Percentiles rank a stretch among this genome's conserved stretches.
phyloP scores from a whole-genome alignment of 1,140 invertebrate species.

The Drosophila ohnishii region DNA sequence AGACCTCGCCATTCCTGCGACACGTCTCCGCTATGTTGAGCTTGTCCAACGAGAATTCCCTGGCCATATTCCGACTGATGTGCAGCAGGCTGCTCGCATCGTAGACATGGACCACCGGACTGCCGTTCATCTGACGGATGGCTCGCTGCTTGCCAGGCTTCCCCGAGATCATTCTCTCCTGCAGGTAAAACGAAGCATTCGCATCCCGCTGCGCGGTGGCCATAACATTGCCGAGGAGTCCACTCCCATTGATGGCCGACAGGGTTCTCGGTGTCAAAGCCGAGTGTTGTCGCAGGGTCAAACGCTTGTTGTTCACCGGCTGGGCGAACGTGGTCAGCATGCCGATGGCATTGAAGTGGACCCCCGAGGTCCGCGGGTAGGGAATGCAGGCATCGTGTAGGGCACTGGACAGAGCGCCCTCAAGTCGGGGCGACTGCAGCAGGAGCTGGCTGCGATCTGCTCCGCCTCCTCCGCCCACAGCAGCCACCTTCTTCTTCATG shows the following conservation, averaged over 20 bases:
- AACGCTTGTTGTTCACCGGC: constrained; percentile 88
- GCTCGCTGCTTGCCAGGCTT: constrained; percentile 75
- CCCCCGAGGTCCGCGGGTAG: constrained; percentile 96
- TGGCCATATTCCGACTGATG: constrained; percentile 90
- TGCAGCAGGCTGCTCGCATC: constrained; percentile 91
- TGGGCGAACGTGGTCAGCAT: constrained; percentile 93
- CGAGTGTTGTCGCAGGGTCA: constrained; percentile 81
- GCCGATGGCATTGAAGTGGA: constrained; percentile 94
- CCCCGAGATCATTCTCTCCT: constrained; percentile 87
- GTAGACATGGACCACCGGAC: constrained; percentile 90
- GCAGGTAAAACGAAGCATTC: constrained; percentile 91
- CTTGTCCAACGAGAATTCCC: constrained; percentile 90
- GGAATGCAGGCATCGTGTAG: constrained; percentile 93
- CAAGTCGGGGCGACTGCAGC: constrained; percentile 77
- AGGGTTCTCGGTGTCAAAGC: constrained; percentile 84
- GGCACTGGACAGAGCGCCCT: constrained; percentile 83
- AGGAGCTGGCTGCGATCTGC: constrained; percentile 81
- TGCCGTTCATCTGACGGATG: constrained; percentile 79
- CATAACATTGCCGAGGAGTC: constrained; percentile 84
- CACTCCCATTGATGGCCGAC: constrained; percentile 87
- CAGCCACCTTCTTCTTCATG: constrained; percentile 85
- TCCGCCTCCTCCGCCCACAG: constrained; percentile 36
- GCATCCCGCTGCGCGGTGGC: constrained; percentile 85
- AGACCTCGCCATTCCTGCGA: constrained; percentile 89
- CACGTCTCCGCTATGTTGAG: constrained; percentile 87